Evolutionary conservation across 1,140 invertebrate species (phyloP).

Genomic region (Drosophila kohkoa): DNA sequence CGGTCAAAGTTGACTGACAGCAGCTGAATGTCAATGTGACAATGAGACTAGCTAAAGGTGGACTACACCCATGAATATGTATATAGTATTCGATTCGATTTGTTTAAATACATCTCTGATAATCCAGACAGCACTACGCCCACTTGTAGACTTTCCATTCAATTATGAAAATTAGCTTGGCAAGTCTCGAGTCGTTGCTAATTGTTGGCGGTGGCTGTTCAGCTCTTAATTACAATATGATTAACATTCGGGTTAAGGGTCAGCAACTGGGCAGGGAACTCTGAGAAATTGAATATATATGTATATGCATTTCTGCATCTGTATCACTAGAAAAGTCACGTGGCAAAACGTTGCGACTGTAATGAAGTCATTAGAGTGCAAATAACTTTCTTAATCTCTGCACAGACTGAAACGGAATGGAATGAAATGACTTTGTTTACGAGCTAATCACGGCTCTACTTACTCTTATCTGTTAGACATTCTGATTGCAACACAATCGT

Average conservation of each 20-base stretch:
- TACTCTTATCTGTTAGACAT: constrained; percentile 24
- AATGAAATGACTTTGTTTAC: constrained; percentile 27
- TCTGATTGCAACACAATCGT: constrained; percentile 2
- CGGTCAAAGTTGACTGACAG: constrained; percentile 79
- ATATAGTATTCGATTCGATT: neutral
- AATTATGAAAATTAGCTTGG: constrained; percentile 63
- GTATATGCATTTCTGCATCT: neutral
- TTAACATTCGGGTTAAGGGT: constrained; percentile 20
- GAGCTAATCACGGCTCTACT: constrained; percentile 17
- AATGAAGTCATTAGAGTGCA: constrained; percentile 32
- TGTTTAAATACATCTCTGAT: too few relatives aligned
- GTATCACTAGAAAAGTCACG: constrained; percentile 1
- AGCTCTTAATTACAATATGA: constrained; percentile 31
- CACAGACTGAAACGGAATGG: constrained; percentile 9
- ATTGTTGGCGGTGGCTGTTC: constrained; percentile 40
- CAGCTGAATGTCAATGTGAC: constrained; percentile 59
- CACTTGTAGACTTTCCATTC: constrained; percentile 53
- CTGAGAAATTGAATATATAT: neutral
- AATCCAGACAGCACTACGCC: too few relatives aligned
- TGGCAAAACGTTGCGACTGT: neutral
- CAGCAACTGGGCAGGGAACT: constrained; percentile 2
- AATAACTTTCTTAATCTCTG: constrained; percentile 29
- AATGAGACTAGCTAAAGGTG: constrained; percentile 3
- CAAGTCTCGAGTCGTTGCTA: constrained; percentile 42
- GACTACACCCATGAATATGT: neutral